phyloP scores from a whole-genome alignment of 2,113 vertebrate genomes.

The Platichthys flesus region DNA sequence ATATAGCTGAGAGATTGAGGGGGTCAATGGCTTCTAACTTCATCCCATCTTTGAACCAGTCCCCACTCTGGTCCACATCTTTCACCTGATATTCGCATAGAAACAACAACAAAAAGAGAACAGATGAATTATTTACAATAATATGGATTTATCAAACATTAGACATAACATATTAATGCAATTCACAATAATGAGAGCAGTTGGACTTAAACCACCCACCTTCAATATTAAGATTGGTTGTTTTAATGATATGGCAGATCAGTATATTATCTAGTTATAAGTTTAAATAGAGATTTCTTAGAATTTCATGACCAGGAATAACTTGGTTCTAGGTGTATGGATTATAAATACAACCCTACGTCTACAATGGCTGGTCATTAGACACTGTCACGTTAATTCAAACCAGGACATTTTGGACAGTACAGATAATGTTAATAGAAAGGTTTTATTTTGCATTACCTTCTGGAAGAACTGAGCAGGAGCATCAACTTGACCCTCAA shows the following conservation, averaged over 20 bases:
- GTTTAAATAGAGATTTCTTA: too few relatives aligned
- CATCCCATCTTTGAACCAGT: slow-evolving; percentile 99
- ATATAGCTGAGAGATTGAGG: slow-evolving; percentile 98
- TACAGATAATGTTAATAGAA: background rate
- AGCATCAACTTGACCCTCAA: slow-evolving; percentile 93
- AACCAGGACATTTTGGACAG: background rate
- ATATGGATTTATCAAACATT: background rate
- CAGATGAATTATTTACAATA: background rate
- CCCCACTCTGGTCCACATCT: slow-evolving; percentile 93
- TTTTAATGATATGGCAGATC: background rate
- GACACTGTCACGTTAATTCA: too few relatives aligned
- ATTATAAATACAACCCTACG: too few relatives aligned
- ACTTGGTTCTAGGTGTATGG: too few relatives aligned
- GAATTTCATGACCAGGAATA: background rate
- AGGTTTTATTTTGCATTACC: slow-evolving; percentile 77
- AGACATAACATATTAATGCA: background rate
- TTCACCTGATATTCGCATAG: slow-evolving; percentile 83
- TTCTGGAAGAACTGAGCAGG: slow-evolving; percentile 92
- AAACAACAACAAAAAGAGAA: background rate
- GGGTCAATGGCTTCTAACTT: slow-evolving; percentile 98
- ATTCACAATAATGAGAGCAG: background rate
- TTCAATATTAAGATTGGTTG: background rate
- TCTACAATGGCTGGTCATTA: too few relatives aligned
- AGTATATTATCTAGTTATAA: too few relatives aligned
- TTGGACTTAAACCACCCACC: background rate